Evolutionary conservation across 1,140 invertebrate genomes (phyloP).

Genomic region (Amphibalanus amphitrite): DNA sequence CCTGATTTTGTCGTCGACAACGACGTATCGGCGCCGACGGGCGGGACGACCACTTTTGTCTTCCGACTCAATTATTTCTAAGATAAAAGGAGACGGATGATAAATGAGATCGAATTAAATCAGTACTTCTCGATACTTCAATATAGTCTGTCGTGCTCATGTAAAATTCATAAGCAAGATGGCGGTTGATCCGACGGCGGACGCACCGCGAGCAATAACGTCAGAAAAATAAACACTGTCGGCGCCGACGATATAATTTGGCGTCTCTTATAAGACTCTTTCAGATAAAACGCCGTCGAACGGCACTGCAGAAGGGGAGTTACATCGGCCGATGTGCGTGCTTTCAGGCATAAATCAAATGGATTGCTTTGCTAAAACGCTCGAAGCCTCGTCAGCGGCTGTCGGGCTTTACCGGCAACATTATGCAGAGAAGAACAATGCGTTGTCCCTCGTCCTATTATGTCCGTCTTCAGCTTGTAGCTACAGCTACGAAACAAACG

Average conservation of each 20-base stretch:
- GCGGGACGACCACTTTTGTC: neutral
- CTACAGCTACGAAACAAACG: neutral
- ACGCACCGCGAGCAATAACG: neutral
- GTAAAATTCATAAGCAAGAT: constrained; percentile 2
- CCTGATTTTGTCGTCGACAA: neutral
- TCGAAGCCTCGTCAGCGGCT: no score
- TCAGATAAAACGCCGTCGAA: neutral
- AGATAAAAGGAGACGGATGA: neutral
- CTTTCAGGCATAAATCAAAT: neutral
- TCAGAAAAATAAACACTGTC: neutral
- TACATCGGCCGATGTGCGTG: neutral
- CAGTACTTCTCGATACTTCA: constrained; percentile 1
- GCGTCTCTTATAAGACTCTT: neutral
- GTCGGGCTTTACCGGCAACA: neutral
- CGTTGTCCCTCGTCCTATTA: neutral
- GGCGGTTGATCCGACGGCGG: neutral
- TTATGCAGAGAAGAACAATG: neutral
- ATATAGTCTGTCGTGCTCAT: neutral
- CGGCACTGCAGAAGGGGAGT: neutral
- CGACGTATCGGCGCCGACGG: neutral
- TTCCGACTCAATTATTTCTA: constrained; percentile 2
- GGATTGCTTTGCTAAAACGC: neutral
- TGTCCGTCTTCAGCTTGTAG: neutral
- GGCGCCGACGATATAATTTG: neutral
- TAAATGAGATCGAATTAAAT: constrained; percentile 2